These are phyloP conservation scores for Macrobrachium nipponense DNA, from an alignment of 1,140 invertebrate species.

Conservation along the genomic window DNA sequence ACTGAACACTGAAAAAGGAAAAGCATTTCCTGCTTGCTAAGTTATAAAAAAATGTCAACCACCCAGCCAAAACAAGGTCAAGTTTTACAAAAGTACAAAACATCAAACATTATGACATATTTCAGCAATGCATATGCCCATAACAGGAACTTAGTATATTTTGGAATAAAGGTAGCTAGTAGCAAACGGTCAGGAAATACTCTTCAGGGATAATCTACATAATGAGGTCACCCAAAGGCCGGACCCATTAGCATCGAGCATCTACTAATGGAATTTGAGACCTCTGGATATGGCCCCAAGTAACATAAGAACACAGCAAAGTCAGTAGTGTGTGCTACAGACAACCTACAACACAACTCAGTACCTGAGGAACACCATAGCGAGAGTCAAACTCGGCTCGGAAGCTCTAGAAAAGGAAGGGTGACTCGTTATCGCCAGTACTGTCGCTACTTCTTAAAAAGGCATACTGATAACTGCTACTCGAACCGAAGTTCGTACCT, in stretches of 20 bases:
- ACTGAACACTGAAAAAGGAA: slow-evolving; percentile 9
- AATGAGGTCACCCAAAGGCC: slow-evolving; percentile 16
- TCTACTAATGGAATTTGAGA: slow-evolving; percentile 51
- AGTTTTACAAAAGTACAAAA: too few relatives aligned
- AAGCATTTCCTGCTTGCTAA: slow-evolving; percentile 17
- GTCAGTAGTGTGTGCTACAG: slow-evolving; percentile 13
- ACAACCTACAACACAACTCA: slow-evolving; percentile 47
- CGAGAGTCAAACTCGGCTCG: slow-evolving; percentile 92
- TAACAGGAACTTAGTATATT: background rate
- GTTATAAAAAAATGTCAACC: too few relatives aligned
- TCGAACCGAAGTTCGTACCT: too few relatives aligned
- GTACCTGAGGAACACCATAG: slow-evolving; percentile 77
- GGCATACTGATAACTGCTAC: too few relatives aligned
- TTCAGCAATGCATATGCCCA: too few relatives aligned
- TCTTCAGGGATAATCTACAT: slow-evolving; percentile 8
- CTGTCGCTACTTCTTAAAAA: background rate
- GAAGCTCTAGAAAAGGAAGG: slow-evolving; percentile 82
- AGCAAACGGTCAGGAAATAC: slow-evolving; percentile 18
- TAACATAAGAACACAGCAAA: slow-evolving; percentile 33
- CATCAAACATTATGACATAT: too few relatives aligned
- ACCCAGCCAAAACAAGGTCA: too few relatives aligned
- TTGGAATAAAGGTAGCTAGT: background rate
- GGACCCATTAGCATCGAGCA: slow-evolving; percentile 56
- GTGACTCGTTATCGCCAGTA: slow-evolving; percentile 26
- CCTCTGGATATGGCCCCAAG: slow-evolving; percentile 65